A percentile compares a stretch with the other conserved stretches of the same genome.
Evolutionary conservation across 2,888 invertebrate species (phyloP).

Genomic region (Erannis defoliaria): DNA sequence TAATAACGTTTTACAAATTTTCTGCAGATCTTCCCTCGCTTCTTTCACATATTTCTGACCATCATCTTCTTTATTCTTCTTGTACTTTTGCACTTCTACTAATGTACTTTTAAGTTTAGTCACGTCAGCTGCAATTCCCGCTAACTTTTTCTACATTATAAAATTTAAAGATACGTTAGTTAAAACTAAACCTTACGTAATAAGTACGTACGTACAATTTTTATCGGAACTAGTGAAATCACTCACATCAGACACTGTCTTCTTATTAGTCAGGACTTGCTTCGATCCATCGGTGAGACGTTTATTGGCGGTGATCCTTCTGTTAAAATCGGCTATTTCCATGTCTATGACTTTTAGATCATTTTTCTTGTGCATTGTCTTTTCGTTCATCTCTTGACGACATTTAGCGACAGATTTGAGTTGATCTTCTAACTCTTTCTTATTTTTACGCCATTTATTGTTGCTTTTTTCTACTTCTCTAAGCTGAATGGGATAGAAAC

Average conservation of each 20-base stretch:
- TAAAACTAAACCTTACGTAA: too few species aligned
- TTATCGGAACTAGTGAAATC: background rate
- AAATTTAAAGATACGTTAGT: background rate
- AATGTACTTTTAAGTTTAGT: slow-evolving; percentile 50
- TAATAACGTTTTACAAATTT: slow-evolving; percentile 66
- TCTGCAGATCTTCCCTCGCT: slow-evolving; percentile 70
- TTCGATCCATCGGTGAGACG: slow-evolving; percentile 56
- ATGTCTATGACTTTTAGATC: slow-evolving; percentile 65
- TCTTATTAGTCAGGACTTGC: slow-evolving; percentile 56
- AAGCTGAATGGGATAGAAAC: slow-evolving; percentile 52
- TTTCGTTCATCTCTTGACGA: slow-evolving; percentile 63
- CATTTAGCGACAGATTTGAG: slow-evolving; percentile 59
- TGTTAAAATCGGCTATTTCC: slow-evolving; percentile 64
- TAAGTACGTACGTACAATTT: too few species aligned
- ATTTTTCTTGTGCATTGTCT: slow-evolving; percentile 64
- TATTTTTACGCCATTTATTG: slow-evolving; percentile 72
- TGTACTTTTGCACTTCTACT: slow-evolving; percentile 55
- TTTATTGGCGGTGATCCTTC: slow-evolving; percentile 59
- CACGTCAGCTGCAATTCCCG: slow-evolving; percentile 53
- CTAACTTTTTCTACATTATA: slow-evolving; percentile 57
- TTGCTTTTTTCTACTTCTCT: slow-evolving; percentile 64
- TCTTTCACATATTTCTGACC: slow-evolving; percentile 65
- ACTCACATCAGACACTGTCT: slow-evolving; percentile 66
- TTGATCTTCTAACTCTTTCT: slow-evolving; percentile 70
- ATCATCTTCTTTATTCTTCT: slow-evolving; percentile 64